Evolutionary conservation across 2,797 vertebrate species (phyloP).

Genomic region (Chaunax sp.): DNA sequence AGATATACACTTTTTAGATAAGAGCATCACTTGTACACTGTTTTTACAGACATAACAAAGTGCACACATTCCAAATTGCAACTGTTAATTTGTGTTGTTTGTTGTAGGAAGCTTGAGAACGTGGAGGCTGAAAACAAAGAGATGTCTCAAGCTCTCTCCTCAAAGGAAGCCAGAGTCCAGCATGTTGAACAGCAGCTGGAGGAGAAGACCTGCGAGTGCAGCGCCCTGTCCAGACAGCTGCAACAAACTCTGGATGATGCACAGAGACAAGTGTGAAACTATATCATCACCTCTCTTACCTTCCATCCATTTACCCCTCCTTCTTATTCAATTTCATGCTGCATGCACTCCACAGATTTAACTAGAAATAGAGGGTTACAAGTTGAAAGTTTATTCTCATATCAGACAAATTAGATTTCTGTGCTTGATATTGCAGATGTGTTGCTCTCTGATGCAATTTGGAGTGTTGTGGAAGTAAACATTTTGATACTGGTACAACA

Average conservation of each 20-base stretch:
- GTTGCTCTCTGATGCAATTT: background rate
- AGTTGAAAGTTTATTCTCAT: too few species aligned
- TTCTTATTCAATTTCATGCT: too few species aligned
- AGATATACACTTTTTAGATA: background rate
- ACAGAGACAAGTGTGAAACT: constrained; percentile 85
- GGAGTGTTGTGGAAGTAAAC: background rate
- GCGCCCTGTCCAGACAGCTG: constrained; percentile 85
- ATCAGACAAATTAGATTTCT: background rate
- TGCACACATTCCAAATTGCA: fast-evolving
- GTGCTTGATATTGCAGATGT: background rate
- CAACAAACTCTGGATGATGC: constrained; percentile 88
- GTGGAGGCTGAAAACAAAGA: constrained; percentile 84
- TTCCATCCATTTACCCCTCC: too few species aligned
- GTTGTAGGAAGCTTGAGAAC: constrained; percentile 87
- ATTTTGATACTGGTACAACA: background rate
- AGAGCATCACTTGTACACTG: background rate
- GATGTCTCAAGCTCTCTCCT: constrained; percentile 85
- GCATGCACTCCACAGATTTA: background rate
- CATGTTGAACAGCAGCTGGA: constrained; percentile 86
- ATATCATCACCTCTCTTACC: background rate
- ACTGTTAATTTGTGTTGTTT: background rate
- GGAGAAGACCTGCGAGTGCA: constrained; percentile 87
- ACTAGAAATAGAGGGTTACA: too few species aligned
- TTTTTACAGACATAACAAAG: background rate
- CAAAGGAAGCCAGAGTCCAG: constrained; percentile 85